A percentile compares a stretch with the other conserved stretches of the same genome.
phyloP scores from a whole-genome alignment of 2,888 invertebrate genomes.

The Acanthosepion lycidas region DNA sequence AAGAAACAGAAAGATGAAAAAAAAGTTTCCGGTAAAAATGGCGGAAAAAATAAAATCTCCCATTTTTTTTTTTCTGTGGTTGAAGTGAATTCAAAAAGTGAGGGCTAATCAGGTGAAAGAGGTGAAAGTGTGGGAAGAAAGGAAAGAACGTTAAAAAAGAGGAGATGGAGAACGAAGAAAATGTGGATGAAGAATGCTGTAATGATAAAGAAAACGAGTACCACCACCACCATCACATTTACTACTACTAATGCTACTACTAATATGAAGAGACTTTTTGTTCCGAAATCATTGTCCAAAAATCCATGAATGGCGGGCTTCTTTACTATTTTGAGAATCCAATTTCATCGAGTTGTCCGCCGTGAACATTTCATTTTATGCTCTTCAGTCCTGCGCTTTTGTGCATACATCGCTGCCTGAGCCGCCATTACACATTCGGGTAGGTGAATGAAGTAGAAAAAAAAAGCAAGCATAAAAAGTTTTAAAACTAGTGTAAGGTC shows the following conservation, averaged over 20 bases:
- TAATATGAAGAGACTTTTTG: background rate
- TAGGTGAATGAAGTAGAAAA: background rate
- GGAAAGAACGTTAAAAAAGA: background rate
- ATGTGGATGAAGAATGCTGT: background rate
- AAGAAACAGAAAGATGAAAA: too few species aligned
- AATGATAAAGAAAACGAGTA: background rate
- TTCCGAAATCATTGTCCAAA: background rate
- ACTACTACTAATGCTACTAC: background rate
- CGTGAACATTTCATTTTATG: slow-evolving; percentile 33
- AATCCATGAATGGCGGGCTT: background rate
- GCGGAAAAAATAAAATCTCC: too few species aligned
- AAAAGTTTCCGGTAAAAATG: too few species aligned
- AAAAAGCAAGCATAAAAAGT: background rate
- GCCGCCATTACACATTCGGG: background rate
- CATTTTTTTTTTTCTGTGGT: too few species aligned
- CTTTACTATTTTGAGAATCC: slow-evolving; percentile 21
- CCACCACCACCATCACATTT: background rate
- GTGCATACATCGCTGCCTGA: background rate
- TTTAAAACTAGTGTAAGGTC: background rate
- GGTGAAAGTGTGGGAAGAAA: background rate
- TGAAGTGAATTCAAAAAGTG: too few species aligned
- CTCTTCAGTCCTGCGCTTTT: background rate
- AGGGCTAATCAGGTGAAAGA: too few species aligned
- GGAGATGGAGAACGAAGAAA: background rate
- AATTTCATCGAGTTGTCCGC: slow-evolving; percentile 9